These are phyloP conservation scores for Spizella passerina DNA, from an alignment of 2,797 vertebrate genomes.

Conservation along the genomic window DNA sequence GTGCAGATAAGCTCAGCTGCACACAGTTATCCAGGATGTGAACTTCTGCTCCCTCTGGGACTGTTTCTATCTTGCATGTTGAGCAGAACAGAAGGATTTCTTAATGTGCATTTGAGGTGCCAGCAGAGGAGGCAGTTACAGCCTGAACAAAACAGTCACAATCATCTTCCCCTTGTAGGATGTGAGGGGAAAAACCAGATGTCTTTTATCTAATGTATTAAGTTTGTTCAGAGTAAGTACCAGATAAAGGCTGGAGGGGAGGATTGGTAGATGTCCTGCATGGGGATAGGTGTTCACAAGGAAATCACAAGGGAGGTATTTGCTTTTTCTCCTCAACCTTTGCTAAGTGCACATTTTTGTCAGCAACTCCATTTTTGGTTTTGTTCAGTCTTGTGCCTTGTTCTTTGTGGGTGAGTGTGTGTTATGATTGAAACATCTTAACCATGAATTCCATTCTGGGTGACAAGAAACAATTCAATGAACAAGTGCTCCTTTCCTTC, in stretches of 20 bases:
- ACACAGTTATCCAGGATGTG: neutral
- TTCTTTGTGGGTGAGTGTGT: neutral
- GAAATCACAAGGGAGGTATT: neutral
- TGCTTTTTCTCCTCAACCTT: neutral
- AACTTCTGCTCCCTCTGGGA: neutral
- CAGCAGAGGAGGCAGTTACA: neutral
- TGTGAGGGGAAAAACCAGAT: neutral
- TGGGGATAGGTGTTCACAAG: neutral
- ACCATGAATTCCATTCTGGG: neutral
- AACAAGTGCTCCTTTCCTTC: neutral
- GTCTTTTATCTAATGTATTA: neutral
- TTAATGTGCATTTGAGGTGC: accelerated
- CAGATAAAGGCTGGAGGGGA: neutral
- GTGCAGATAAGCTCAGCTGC: neutral
- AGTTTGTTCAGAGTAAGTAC: neutral
- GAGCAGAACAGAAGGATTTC: neutral
- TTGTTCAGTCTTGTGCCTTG: neutral
- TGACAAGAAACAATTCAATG: neutral
- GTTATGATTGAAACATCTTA: neutral
- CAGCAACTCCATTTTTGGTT: neutral
- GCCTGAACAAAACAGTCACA: accelerated
- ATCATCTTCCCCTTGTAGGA: neutral
- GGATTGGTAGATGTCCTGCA: neutral
- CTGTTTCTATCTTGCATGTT: neutral
- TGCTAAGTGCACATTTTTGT: neutral